A percentile compares a stretch with the other conserved stretches of the same genome.
Evolutionary conservation across 2,113 vertebrate genomes (phyloP).

Genomic region (Bubalus kerabau): DNA sequence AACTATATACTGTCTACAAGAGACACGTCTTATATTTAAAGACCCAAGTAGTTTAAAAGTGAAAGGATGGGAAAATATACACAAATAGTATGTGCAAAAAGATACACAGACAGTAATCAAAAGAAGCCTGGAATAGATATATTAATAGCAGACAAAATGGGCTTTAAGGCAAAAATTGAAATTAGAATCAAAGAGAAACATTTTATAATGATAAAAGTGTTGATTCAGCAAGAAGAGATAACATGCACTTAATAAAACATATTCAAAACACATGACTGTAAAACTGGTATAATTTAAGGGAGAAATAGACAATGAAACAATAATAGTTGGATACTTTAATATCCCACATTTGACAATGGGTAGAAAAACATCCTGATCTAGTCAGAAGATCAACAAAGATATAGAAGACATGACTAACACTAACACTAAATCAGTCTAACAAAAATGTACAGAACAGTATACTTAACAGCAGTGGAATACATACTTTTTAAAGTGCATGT

Average conservation of each 20-base stretch:
- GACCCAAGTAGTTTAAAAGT: not conserved
- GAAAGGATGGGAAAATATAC: not conserved
- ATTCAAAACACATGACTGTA: not conserved
- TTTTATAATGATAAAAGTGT: not conserved
- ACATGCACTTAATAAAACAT: not conserved
- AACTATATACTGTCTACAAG: not conserved
- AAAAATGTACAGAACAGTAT: not conserved
- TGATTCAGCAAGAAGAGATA: not conserved
- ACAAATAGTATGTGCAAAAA: not conserved
- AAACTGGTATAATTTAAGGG: not conserved
- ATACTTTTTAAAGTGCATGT: not conserved
- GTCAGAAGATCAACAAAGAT: not conserved
- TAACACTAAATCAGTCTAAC: not conserved
- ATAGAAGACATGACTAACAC: not conserved
- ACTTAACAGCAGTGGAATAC: not conserved
- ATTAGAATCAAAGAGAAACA: not conserved
- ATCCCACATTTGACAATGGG: not conserved
- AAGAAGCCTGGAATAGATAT: not conserved
- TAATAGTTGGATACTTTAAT: not conserved
- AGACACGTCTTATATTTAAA: not conserved
- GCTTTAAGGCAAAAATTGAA: not conserved
- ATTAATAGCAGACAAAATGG: not conserved
- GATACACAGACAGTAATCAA: not conserved
- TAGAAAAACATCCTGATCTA: not conserved
- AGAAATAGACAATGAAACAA: not conserved